Evolutionary conservation across 2,113 vertebrate genomes (phyloP).

Genomic region (Verasper variegatus): DNA sequence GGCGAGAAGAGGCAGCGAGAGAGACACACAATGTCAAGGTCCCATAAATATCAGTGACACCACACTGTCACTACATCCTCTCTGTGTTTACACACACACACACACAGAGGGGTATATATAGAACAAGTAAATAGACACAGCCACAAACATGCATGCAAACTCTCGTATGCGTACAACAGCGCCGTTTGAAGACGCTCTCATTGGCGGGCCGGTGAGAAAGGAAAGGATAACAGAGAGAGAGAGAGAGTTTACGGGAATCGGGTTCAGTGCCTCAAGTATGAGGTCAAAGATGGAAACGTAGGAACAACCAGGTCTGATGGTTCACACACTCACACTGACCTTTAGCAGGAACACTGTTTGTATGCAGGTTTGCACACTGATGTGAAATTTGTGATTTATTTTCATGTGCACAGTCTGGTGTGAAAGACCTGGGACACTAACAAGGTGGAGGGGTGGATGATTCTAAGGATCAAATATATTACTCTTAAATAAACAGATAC

Average conservation of each 20-base stretch:
- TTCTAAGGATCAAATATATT: neutral
- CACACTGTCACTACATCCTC: slow-evolving; percentile 60
- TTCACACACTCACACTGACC: slow-evolving; percentile 55
- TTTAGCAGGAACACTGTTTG: neutral
- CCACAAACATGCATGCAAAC: slow-evolving; percentile 47
- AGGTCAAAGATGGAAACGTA: slow-evolving; percentile 56
- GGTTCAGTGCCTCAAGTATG: slow-evolving; percentile 36
- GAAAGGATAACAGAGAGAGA: neutral
- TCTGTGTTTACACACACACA: slow-evolving; percentile 33
- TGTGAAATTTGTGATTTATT: slow-evolving; percentile 6
- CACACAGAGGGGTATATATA: slow-evolving; percentile 13
- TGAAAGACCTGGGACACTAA: neutral
- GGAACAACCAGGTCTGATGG: slow-evolving; percentile 43
- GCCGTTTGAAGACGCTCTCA: slow-evolving; percentile 66
- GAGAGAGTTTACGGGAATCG: neutral
- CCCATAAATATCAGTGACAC: slow-evolving; percentile 62
- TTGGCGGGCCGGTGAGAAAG: slow-evolving; percentile 64
- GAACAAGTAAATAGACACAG: slow-evolving; percentile 59
- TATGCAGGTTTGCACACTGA: neutral
- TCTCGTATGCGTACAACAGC: slow-evolving; percentile 51
- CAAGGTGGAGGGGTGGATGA: neutral
- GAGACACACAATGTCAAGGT: slow-evolving; percentile 55
- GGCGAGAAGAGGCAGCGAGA: slow-evolving; percentile 29
- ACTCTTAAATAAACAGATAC: neutral
- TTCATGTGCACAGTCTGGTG: too few species aligned